A percentile compares a stretch with the other conserved stretches of the same genome.
Evolutionary conservation across 2,797 vertebrate genomes (phyloP).

Genomic region (Triplophysa yarkandensis): DNA sequence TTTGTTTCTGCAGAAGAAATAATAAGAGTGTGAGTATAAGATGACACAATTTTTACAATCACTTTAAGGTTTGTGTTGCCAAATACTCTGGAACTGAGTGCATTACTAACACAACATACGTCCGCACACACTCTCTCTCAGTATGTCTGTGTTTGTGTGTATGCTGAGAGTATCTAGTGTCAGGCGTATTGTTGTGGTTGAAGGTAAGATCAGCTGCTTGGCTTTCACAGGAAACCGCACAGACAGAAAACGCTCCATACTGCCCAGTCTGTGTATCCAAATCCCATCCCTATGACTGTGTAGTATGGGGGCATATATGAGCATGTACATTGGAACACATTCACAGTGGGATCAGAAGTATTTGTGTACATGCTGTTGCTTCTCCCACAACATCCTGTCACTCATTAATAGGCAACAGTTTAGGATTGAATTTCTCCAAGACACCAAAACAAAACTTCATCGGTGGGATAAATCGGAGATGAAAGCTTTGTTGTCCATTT

Average conservation of each 20-base stretch:
- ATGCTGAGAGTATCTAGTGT: slow-evolving; percentile 58
- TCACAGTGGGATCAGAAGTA: slow-evolving; percentile 60
- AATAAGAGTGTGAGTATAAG: too few relatives aligned
- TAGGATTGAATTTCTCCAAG: slow-evolving; percentile 43
- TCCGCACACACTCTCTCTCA: background rate
- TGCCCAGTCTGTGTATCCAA: slow-evolving; percentile 58
- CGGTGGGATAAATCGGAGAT: background rate
- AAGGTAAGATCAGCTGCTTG: slow-evolving; percentile 61
- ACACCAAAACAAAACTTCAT: background rate
- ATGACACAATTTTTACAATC: too few relatives aligned
- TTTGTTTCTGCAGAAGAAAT: too few relatives aligned
- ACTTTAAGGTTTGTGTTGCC: background rate
- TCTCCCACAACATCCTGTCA: slow-evolving; percentile 61
- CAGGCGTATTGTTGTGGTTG: slow-evolving; percentile 56
- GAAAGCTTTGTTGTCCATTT: background rate
- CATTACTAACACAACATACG: background rate
- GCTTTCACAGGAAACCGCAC: slow-evolving; percentile 68
- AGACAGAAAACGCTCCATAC: slow-evolving; percentile 59
- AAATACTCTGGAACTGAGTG: background rate
- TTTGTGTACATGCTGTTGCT: slow-evolving; percentile 58
- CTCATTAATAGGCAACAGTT: slow-evolving; percentile 50
- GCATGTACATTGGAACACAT: slow-evolving; percentile 59
- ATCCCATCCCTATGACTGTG: slow-evolving; percentile 54
- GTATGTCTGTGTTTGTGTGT: too few relatives aligned
- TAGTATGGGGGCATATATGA: slow-evolving; percentile 47